phyloP scores from a whole-genome alignment of 2,113 vertebrate genomes.

The Tragelaphus imberbis region DNA sequence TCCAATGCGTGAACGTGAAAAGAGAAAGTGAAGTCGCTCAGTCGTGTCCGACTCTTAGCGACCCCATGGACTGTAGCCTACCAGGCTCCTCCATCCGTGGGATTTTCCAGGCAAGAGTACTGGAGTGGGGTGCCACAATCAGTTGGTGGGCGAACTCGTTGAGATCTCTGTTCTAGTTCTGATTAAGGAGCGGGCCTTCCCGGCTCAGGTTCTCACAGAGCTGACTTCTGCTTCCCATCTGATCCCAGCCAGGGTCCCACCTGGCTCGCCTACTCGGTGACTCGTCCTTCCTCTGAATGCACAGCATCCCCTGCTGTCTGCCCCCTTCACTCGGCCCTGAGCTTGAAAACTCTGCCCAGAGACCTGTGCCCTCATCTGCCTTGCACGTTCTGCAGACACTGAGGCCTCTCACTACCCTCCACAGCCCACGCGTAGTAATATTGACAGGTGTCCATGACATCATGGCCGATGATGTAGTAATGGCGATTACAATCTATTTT shows the following conservation, averaged over 20 bases:
- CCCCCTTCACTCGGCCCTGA: background rate
- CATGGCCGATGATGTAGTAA: fast-evolving
- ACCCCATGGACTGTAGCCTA: no score
- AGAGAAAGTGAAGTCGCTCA: no score
- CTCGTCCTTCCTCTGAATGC: background rate
- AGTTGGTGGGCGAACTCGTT: background rate
- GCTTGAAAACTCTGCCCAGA: background rate
- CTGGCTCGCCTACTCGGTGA: background rate
- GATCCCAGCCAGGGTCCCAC: background rate
- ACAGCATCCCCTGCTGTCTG: background rate
- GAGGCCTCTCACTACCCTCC: background rate
- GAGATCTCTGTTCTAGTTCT: background rate
- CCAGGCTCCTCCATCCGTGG: no score
- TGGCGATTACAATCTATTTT: background rate
- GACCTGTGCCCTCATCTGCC: background rate
- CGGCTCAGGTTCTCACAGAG: background rate
- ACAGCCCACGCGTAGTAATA: background rate
- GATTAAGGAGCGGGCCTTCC: background rate
- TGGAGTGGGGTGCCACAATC: no score
- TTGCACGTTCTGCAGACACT: fast-evolving
- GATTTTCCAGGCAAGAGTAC: no score
- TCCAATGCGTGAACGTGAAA: no score
- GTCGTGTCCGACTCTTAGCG: no score
- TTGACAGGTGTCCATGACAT: background rate
- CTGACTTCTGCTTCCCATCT: background rate